Evolutionary conservation across 2,797 vertebrate genomes (phyloP), one percentile per base, ranked within the genome.

Genomic region (Brachyalestes nurse): DNA sequence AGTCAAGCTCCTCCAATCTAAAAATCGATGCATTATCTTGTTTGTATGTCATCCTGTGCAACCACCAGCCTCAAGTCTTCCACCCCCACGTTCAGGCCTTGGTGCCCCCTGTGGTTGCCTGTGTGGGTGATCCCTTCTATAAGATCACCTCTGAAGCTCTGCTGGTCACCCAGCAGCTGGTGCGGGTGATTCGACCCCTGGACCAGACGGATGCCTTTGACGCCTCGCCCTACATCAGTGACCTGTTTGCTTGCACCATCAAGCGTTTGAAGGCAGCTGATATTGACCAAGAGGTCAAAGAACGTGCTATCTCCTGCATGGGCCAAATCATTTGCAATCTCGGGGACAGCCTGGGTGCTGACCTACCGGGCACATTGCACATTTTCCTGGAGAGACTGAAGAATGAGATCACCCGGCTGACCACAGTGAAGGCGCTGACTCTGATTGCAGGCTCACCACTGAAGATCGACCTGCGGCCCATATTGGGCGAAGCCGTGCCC

Each of bases 61-160:
- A 97, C 82, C 98, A 99, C 88, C 95, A 96, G 67, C 97, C 98
- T 80, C 96, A 97, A 72, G 97, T 97, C 89, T 99, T 99, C 95
- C 98, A 99, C 89, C 95, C 96, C 84, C 98, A 99, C 1, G 96
- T 99, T 83, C 97, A 97, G 72, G 97, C 96, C n/a, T 93, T 99
- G 84, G 97, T 99, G 78, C 96, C 97, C 77, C 97, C 98, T 8
- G 97, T 99, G 85, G 98, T 99, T 87, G 96, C 97, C 75, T 99
- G 97, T 75, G 97, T 99, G 73, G 97, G 97, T 87, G 98, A 99
- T 90, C 97, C 97, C 19, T 99, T 99, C 89, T 99, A 99, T 90
- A 99, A 99, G 93, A 99, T 99, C 90, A 99, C 98, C 23, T 99
- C 98, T 0, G 98, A 99, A 94, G 98, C 97, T 0, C 95, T 99